phyloP scores from a whole-genome alignment of 1,140 invertebrate species.

The Atta colombica region DNA sequence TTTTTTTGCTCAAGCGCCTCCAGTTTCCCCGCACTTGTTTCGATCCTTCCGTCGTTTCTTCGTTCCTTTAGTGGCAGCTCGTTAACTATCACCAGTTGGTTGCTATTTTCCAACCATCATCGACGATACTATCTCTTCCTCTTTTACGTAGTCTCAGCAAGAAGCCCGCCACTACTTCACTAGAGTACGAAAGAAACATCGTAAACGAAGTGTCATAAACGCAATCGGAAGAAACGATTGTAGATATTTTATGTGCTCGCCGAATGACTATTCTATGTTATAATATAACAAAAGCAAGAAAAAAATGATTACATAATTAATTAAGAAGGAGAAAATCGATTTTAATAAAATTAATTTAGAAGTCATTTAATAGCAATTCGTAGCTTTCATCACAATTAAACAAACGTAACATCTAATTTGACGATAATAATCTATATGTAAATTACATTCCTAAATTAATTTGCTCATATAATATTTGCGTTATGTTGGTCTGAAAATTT shows the following conservation, averaged over 20 bases:
- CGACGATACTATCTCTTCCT: constrained; percentile 35
- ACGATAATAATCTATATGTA: constrained; percentile 3
- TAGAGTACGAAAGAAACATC: constrained; percentile 68
- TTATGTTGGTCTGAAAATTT: neutral
- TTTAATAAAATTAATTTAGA: neutral
- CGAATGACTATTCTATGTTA: constrained; percentile 15
- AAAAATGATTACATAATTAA: neutral
- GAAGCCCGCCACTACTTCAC: constrained; percentile 48
- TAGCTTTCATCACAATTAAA: neutral
- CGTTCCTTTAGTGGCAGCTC: constrained; percentile 64
- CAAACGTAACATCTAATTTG: neutral
- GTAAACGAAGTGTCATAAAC: constrained; percentile 73
- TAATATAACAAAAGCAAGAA: neutral
- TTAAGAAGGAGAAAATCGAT: neutral
- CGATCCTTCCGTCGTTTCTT: constrained; percentile 47
- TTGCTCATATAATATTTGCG: constrained; percentile 3
- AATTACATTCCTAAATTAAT: constrained; percentile 20
- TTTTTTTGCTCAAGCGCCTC: constrained; percentile 16
- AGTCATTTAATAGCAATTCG: neutral
- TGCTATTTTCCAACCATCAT: constrained; percentile 56
- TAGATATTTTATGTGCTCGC: constrained; percentile 23
- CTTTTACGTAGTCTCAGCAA: constrained; percentile 12
- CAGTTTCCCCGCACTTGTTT: constrained; percentile 21
- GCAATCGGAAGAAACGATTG: constrained; percentile 64
- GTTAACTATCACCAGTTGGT: constrained; percentile 69